Conservation (phyloP, 1,140 invertebrate genomes). For the Berghia stephanieae region DNA sequence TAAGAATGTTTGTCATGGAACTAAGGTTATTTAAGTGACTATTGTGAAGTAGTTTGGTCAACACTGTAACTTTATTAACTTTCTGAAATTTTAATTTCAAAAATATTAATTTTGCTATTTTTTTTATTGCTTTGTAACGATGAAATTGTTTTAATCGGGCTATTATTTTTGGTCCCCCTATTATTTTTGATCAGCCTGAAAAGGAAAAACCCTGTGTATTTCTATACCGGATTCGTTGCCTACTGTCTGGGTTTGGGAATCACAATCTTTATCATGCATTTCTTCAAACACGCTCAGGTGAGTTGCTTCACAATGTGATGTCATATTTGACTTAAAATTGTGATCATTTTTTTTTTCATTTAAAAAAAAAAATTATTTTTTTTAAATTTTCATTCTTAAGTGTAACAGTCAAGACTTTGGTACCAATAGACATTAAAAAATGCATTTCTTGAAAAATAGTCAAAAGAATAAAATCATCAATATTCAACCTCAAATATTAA, state of each 20-base stretch:
- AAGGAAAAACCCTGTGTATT: slow-evolving; percentile 88
- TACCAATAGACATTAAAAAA: too few species aligned
- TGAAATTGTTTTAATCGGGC: background rate
- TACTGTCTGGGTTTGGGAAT: slow-evolving; percentile 92
- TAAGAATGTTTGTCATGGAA: too few species aligned
- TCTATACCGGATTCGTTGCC: slow-evolving; percentile 91
- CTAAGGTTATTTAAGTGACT: background rate
- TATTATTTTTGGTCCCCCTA: background rate
- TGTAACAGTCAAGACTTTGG: too few species aligned
- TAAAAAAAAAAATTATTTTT: background rate
- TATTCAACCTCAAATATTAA: too few species aligned
- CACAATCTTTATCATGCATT: slow-evolving; percentile 98
- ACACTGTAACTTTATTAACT: background rate
- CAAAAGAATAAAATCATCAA: too few species aligned
- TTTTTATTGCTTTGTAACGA: background rate
- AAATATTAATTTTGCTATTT: background rate
- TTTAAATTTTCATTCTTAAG: too few species aligned
- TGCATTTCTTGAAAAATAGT: too few species aligned
- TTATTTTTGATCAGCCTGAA: slow-evolving; percentile 68
- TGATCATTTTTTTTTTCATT: background rate
- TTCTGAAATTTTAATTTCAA: background rate
- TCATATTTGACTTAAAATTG: background rate
- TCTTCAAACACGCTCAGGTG: slow-evolving; percentile 92
- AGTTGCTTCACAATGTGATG: background rate
- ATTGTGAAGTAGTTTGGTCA: background rate